A percentile compares a stretch with the other conserved stretches of the same genome.
Evolutionary conservation across 2,797 vertebrate species (phyloP).

Genomic region (Phalanger gymnotis): DNA sequence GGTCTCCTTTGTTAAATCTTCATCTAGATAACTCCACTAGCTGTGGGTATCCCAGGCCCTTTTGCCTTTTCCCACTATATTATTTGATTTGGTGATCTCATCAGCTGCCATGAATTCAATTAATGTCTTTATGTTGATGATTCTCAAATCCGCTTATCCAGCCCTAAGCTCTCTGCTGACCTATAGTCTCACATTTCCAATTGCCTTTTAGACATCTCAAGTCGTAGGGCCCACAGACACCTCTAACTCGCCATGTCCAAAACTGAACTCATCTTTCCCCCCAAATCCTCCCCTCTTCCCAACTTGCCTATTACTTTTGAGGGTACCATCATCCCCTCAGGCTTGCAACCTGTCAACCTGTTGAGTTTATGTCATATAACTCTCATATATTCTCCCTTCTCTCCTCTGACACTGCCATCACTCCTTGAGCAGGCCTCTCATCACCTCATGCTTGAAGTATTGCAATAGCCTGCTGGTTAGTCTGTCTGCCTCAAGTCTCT

Average conservation of each 20-base stretch:
- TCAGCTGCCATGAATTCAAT: neutral
- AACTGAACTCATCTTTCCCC: neutral
- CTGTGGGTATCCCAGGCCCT: neutral
- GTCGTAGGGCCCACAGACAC: neutral
- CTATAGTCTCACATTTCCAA: neutral
- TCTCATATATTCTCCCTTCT: neutral
- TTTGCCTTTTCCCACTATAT: neutral
- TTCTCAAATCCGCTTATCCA: neutral
- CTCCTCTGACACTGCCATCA: neutral
- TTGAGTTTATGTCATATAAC: neutral
- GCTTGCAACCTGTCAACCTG: neutral
- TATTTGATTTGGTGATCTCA: neutral
- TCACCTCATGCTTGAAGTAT: neutral
- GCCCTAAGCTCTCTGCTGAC: neutral
- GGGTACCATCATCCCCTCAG: neutral
- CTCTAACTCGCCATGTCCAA: neutral
- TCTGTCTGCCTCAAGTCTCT: too few relatives aligned
- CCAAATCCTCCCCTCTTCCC: neutral
- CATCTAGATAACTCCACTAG: neutral
- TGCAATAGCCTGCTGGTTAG: too few relatives aligned
- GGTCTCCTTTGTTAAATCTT: neutral
- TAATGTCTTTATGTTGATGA: neutral
- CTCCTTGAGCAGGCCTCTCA: neutral
- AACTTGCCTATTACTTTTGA: neutral
- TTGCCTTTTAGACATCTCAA: neutral